Percentiles rank a stretch among this genome's conserved stretches.
Conservation (phyloP, 1,140 invertebrate genomes). For the Trachymyrmex septentrionalis region DNA sequence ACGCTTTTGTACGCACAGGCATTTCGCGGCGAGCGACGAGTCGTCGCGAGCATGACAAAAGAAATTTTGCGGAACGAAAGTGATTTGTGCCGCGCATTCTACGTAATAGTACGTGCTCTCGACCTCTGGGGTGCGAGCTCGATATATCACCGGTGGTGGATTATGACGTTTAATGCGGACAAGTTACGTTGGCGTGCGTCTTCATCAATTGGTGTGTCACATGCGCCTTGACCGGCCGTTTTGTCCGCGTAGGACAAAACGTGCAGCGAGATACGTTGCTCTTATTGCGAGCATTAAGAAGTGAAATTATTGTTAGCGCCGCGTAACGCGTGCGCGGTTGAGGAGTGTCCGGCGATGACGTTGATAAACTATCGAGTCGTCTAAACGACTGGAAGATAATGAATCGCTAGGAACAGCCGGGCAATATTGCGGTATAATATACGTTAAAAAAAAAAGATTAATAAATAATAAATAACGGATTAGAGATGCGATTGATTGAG, state of each 20-base stretch:
- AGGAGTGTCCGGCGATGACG: slow-evolving; percentile 29
- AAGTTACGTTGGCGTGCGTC: slow-evolving; percentile 69
- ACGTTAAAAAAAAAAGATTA: not conserved
- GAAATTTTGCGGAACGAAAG: slow-evolving; percentile 69
- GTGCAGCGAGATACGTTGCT: slow-evolving; percentile 23
- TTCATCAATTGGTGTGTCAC: slow-evolving; percentile 69
- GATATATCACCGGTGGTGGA: slow-evolving; percentile 63
- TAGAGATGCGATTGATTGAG: not conserved
- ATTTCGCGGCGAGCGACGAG: slow-evolving; percentile 38
- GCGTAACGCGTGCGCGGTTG: slow-evolving; percentile 36
- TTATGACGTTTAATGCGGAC: slow-evolving; percentile 74
- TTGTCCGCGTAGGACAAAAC: slow-evolving; percentile 34
- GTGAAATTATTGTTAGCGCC: slow-evolving; percentile 61
- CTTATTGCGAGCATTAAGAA: slow-evolving; percentile 65
- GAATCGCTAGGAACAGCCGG: not conserved
- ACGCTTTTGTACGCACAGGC: slow-evolving; percentile 10
- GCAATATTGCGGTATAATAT: not conserved
- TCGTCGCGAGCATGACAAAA: slow-evolving; percentile 45
- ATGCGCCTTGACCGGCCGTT: slow-evolving; percentile 24
- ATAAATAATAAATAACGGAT: not conserved
- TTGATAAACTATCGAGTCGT: slow-evolving; percentile 16
- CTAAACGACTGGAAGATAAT: not conserved
- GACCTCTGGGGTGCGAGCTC: slow-evolving; percentile 55
- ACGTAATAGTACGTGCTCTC: slow-evolving; percentile 46
- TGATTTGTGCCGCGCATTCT: slow-evolving; percentile 62